Percentiles rank a stretch among this genome's conserved stretches.
Evolutionary conservation across 1,140 invertebrate species (phyloP).

Genomic region (Lasioglossum albipes): DNA sequence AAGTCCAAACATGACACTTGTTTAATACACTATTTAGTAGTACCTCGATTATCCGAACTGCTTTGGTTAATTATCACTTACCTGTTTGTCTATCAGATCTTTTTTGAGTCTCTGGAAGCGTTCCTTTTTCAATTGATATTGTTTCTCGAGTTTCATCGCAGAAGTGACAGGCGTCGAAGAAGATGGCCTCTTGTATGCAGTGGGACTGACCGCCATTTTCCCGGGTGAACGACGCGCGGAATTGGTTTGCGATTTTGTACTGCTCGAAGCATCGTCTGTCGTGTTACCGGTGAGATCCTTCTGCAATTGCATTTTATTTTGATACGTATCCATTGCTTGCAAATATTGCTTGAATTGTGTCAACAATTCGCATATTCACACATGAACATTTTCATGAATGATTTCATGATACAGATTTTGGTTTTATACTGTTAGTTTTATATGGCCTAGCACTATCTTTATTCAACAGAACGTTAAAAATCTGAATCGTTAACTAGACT

Average conservation of each 20-base stretch:
- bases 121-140: constrained; percentile 63
- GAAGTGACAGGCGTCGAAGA: background rate
- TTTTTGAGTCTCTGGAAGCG: constrained; percentile 58
- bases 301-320: constrained; percentile 28
- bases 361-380: too few species aligned
- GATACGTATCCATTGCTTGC: too few species aligned
- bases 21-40: too few species aligned
- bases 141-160: constrained; percentile 65
- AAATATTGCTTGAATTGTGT: too few species aligned
- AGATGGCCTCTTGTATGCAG: constrained; percentile 16
- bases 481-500: too few species aligned
- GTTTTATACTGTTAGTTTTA: too few species aligned
- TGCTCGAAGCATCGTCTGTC: constrained; percentile 29
- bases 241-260: constrained; percentile 23
- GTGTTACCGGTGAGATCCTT: constrained; percentile 16
- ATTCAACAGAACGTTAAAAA: too few species aligned
- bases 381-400: too few species aligned
- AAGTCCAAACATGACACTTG: too few species aligned
- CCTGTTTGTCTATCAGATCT: constrained; percentile 68
- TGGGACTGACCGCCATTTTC: constrained; percentile 7
- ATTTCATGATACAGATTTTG: too few species aligned
- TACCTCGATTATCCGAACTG: too few species aligned
- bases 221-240: constrained; percentile 41
- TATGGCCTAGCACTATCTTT: too few species aligned
- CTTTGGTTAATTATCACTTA: constrained; percentile 14